Evolutionary conservation across 2,113 vertebrate genomes (phyloP).

Genomic region (Bufo gargarizans): DNA sequence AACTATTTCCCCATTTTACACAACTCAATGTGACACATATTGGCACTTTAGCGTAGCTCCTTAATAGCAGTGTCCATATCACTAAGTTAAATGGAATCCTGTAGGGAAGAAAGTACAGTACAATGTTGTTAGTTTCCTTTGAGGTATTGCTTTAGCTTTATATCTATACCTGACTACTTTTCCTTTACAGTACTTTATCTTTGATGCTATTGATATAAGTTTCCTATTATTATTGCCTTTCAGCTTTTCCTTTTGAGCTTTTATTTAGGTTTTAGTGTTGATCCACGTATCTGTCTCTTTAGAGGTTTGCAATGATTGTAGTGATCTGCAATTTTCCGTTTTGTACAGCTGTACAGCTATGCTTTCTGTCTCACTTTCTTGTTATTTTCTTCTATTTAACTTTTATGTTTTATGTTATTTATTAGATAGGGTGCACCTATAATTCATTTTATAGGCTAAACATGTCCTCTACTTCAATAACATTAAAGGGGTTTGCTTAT

Average conservation of each 20-base stretch:
- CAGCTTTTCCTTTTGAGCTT: neutral
- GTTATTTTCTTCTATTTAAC: neutral
- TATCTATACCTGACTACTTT: neutral
- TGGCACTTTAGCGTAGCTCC: neutral
- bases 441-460: too few species aligned
- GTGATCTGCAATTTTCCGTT: neutral
- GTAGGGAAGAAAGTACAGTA: neutral
- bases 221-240: neutral
- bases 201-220: neutral
- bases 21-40: neutral
- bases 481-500: too few species aligned
- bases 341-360: neutral
- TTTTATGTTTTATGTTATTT: too few species aligned
- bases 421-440: too few species aligned
- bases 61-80: neutral
- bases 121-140: neutral
- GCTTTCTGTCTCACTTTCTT: neutral
- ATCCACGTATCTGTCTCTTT: neutral
- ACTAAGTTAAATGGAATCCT: neutral
- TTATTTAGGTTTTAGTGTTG: constrained; percentile 12
- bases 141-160: neutral
- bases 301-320: neutral
- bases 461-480: too few species aligned
- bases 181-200: neutral
- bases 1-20: neutral